Evolutionary conservation across 1,140 invertebrate species (phyloP).

Genomic region (Aphaenogaster floridana): DNA sequence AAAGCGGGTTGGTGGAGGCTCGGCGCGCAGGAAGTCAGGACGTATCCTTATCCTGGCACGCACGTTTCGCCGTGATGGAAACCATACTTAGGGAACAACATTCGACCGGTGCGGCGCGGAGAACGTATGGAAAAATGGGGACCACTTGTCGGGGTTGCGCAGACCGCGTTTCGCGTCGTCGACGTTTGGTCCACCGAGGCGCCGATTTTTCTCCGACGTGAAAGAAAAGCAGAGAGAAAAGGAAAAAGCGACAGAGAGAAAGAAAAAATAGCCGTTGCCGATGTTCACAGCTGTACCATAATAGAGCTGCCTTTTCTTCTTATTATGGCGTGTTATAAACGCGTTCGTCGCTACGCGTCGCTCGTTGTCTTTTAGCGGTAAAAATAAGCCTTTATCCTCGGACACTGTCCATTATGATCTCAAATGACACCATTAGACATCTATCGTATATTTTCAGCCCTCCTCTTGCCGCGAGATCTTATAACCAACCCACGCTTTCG

Average conservation of each 20-base stretch:
- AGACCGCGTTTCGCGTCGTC: neutral
- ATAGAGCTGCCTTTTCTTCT: conserved; percentile 32
- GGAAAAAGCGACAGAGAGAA: neutral
- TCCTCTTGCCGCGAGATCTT: conserved; percentile 20
- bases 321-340: conserved; percentile 13
- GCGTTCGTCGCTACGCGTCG: conserved; percentile 8
- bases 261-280: neutral
- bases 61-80: conserved; percentile 60
- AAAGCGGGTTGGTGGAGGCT: conserved; percentile 35
- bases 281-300: conserved; percentile 20
- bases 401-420: conserved; percentile 78
- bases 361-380: conserved; percentile 46
- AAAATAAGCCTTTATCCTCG: conserved; percentile 77
- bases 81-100: conserved; percentile 48
- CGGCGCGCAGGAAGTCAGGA: conserved; percentile 63
- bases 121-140: conserved; percentile 16
- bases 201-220: neutral
- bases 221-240: neutral
- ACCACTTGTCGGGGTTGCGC: conserved; percentile 11
- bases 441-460: conserved; percentile 39
- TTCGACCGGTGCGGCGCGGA: neutral
- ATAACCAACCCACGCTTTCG: conserved; percentile 19
- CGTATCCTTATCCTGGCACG: conserved; percentile 14
- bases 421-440: conserved; percentile 78
- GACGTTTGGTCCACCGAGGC: neutral